Conservation (phyloP, 1,140 invertebrate genomes). For the Chlorops oryzae region DNA sequence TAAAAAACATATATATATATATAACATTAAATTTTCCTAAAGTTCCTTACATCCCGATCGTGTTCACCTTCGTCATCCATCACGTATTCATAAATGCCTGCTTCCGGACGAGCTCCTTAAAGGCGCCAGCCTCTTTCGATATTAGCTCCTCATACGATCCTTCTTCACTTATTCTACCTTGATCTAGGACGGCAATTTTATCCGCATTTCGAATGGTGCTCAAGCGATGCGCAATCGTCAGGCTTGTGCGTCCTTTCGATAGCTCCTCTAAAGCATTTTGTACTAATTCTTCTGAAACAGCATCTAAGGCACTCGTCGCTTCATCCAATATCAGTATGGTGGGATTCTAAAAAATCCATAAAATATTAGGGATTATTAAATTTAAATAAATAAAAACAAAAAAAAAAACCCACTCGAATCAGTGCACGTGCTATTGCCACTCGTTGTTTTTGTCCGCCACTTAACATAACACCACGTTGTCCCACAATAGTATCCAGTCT, state of each 20-base stretch:
- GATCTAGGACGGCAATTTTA: slow-evolving; percentile 80
- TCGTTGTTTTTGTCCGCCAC: slow-evolving; percentile 80
- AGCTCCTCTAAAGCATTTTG: slow-evolving; percentile 80
- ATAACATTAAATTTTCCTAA: too few relatives aligned
- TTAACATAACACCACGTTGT: slow-evolving; percentile 73
- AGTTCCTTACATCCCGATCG: too few relatives aligned
- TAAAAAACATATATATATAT: too few relatives aligned
- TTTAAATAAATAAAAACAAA: not conserved
- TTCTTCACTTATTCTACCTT: slow-evolving; percentile 74
- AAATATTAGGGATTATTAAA: not conserved
- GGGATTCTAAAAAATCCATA: slow-evolving; percentile 65
- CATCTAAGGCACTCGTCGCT: slow-evolving; percentile 87
- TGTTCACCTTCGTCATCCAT: too few relatives aligned
- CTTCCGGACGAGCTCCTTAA: slow-evolving; percentile 61
- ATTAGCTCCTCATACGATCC: slow-evolving; percentile 73
- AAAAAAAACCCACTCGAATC: slow-evolving; percentile 58
- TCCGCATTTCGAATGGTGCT: slow-evolving; percentile 89
- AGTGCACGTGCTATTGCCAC: slow-evolving; percentile 87
- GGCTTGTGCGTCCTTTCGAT: slow-evolving; percentile 75
- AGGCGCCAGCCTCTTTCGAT: slow-evolving; percentile 52
- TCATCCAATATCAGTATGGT: slow-evolving; percentile 80
- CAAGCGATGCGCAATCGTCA: slow-evolving; percentile 88
- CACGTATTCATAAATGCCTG: slow-evolving; percentile 58
- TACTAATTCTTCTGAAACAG: slow-evolving; percentile 82
- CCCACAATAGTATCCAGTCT: slow-evolving; percentile 75